Evolutionary conservation across 37 sponge, comb jelly and placozoan genomes (phyloP).

Genomic region (Halisarca cf. caerulea): DNA sequence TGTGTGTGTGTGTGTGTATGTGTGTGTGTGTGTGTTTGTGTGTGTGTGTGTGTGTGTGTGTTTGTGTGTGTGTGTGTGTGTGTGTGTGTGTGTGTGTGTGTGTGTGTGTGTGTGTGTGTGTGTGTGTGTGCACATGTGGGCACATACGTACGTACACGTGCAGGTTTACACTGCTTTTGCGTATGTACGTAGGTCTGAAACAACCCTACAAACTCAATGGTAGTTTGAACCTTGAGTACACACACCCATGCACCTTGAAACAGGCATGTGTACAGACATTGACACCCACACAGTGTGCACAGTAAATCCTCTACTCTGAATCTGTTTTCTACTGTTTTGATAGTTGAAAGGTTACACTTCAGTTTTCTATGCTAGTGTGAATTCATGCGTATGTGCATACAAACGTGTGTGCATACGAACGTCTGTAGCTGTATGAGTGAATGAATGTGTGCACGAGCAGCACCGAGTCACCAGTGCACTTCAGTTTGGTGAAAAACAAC

Average conservation of each 20-base stretch:
- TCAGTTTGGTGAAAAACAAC: too few species aligned
- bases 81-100: not conserved
- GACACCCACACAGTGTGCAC: too few species aligned
- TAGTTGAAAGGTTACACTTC: not conserved
- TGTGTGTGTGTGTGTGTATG: not conserved
- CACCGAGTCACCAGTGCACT: too few species aligned
- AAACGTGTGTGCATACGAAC: slow-evolving; percentile 6
- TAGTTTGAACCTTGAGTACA: too few species aligned
- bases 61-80: slow-evolving; percentile 5
- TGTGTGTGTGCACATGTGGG: too few species aligned
- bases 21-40: slow-evolving; percentile 20
- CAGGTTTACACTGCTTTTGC: not conserved
- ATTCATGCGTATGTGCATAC: not conserved
- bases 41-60: slow-evolving; percentile 22
- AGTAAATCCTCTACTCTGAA: not conserved
- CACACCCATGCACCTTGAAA: too few species aligned
- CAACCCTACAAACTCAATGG: too few species aligned
- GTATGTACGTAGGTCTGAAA: not conserved
- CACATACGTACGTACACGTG: not conserved
- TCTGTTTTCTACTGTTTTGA: not conserved
- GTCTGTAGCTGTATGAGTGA: too few species aligned
- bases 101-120: too few species aligned
- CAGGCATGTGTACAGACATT: too few species aligned
- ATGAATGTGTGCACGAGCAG: too few species aligned
- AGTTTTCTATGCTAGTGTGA: not conserved